phyloP scores from a whole-genome alignment of 2,888 invertebrate genomes.

The Eutolmus rufibarbis region DNA sequence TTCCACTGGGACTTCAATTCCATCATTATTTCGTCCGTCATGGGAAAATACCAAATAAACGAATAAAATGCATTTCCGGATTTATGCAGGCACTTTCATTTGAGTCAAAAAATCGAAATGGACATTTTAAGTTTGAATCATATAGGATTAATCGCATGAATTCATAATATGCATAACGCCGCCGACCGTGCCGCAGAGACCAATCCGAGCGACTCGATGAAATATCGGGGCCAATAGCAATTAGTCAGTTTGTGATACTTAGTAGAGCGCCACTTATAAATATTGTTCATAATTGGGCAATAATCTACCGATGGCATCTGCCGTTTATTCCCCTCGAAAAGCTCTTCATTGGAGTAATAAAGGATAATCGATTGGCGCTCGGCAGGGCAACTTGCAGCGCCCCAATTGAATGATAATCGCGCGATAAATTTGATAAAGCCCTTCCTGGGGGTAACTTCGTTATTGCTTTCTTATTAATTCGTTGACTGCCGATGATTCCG shows the following conservation, averaged over 20 bases:
- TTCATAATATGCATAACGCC: neutral
- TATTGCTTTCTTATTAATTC: slow-evolving; percentile 30
- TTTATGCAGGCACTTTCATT: neutral
- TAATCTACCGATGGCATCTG: slow-evolving; percentile 33
- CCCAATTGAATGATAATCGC: slow-evolving; percentile 39
- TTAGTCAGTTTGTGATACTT: slow-evolving; percentile 38
- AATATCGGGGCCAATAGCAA: neutral
- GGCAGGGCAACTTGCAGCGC: neutral
- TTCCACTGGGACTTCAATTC: neutral
- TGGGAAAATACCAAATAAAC: neutral
- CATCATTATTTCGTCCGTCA: neutral
- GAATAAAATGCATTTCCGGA: neutral
- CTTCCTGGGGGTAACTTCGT: slow-evolving; percentile 10
- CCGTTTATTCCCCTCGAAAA: slow-evolving; percentile 14
- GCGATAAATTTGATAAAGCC: slow-evolving; percentile 24
- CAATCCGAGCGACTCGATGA: neutral
- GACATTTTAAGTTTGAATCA: neutral
- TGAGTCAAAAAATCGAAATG: neutral
- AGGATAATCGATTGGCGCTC: slow-evolving; percentile 16
- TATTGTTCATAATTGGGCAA: slow-evolving; percentile 35
- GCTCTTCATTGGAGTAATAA: slow-evolving; percentile 27
- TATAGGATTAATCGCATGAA: neutral
- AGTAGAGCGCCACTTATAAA: slow-evolving; percentile 30
- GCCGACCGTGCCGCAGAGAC: neutral
- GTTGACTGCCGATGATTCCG: neutral